phyloP scores from a whole-genome alignment of 2,888 invertebrate species.

The Caenorhabditis sp. region DNA sequence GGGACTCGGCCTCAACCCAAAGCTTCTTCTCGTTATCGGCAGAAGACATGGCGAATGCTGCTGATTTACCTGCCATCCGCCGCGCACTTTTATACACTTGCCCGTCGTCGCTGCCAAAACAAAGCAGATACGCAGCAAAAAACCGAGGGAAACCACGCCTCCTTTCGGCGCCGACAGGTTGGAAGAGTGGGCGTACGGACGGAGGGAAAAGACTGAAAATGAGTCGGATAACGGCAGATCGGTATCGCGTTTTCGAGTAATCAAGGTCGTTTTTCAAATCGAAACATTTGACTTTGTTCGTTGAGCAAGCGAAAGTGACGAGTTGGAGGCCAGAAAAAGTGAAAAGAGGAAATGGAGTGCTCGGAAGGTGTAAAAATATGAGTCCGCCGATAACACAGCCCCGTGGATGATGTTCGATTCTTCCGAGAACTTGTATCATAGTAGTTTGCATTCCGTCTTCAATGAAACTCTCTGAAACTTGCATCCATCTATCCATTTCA shows the following conservation, averaged over 20 bases:
- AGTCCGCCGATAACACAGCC: no score
- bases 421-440: no score
- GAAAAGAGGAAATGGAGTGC: no score
- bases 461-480: neutral
- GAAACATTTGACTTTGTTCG: neutral
- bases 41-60: constrained; percentile 59
- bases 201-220: constrained; percentile 32
- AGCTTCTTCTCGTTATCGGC: constrained; percentile 69
- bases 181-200: neutral
- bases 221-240: constrained; percentile 29
- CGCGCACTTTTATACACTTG: constrained; percentile 53
- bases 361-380: no score
- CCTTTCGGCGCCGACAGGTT: constrained; percentile 35
- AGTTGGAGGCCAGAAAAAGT: neutral
- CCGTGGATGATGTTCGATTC: no score
- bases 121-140: constrained; percentile 48
- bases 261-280: constrained; percentile 40
- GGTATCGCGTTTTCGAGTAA: constrained; percentile 28
- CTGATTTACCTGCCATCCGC: constrained; percentile 51
- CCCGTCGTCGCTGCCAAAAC: constrained; percentile 45
- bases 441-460: no score
- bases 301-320: neutral
- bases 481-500: no score
- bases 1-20: constrained; percentile 70
- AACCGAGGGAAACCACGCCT: constrained; percentile 41